Conservation (phyloP, 2,888 invertebrate species). For the Hofmannophila pseudospretella region DNA sequence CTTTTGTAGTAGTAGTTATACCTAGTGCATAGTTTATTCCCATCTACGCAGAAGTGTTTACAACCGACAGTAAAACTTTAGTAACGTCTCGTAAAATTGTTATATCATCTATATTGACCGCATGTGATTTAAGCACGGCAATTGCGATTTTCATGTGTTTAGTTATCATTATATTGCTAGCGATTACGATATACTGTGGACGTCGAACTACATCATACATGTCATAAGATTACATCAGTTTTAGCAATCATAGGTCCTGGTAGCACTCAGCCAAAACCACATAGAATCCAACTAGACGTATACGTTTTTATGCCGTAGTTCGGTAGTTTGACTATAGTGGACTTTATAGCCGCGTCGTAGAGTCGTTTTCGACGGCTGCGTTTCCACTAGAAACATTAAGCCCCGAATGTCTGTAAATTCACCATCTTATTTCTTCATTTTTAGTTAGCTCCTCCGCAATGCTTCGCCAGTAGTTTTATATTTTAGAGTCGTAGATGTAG, state of each 20-base stretch:
- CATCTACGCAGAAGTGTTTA: conserved; percentile 14
- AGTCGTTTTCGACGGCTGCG: conserved; percentile 34
- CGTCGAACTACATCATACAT: not conserved
- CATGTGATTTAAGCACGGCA: conserved; percentile 39
- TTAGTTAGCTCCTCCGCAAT: conserved; percentile 68
- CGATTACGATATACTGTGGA: conserved; percentile 1
- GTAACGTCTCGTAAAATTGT: conserved; percentile 33
- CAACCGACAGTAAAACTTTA: conserved; percentile 27
- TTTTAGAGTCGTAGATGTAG: conserved; percentile 13
- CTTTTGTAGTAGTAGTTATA: conserved; percentile 41
- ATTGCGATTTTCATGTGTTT: conserved; percentile 24
- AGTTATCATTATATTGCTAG: conserved; percentile 3
- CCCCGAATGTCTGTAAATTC: conserved; percentile 69
- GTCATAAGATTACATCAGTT: conserved; percentile 4
- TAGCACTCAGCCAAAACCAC: conserved; percentile 22
- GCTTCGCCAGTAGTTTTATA: conserved; percentile 52
- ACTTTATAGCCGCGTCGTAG: conserved; percentile 35
- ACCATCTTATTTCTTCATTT: conserved; percentile 72
- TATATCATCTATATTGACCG: conserved; percentile 44
- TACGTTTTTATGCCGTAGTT: conserved; percentile 38
- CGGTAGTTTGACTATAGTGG: conserved; percentile 24
- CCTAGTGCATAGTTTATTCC: conserved; percentile 21
- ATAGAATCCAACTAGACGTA: conserved; percentile 28
- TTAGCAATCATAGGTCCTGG: conserved; percentile 5
- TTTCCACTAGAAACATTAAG: conserved; percentile 55